A percentile compares a stretch with the other conserved stretches of the same genome.
Evolutionary conservation across 2,888 invertebrate genomes (phyloP).

Genomic region (Hedychridium roseum): DNA sequence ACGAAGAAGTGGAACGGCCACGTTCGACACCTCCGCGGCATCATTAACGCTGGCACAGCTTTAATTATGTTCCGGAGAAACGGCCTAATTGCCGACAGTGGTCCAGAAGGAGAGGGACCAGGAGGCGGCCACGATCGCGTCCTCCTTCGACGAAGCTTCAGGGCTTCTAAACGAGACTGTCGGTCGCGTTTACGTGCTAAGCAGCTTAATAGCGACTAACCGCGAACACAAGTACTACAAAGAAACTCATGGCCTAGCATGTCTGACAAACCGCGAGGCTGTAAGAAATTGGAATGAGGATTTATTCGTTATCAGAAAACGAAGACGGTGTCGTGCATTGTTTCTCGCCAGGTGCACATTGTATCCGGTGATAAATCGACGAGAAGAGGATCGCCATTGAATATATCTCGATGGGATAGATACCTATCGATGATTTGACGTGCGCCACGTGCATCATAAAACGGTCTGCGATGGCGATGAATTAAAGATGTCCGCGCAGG

Average conservation of each 20-base stretch:
- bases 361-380: no score
- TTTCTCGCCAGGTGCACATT: not conserved
- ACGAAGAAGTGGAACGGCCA: constrained; percentile 26
- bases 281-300: no score
- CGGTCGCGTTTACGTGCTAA: constrained; percentile 54
- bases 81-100: constrained; percentile 56
- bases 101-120: constrained; percentile 13
- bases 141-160: constrained; percentile 7
- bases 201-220: constrained; percentile 55
- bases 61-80: constrained; percentile 57
- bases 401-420: constrained; percentile 1
- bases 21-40: constrained; percentile 53
- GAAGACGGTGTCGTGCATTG: no score
- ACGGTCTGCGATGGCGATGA: constrained; percentile 27
- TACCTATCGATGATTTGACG: constrained; percentile 38
- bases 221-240: no score
- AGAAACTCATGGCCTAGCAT: no score
- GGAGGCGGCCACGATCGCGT: constrained; percentile 20
- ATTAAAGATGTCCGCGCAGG: constrained; percentile 44
- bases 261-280: no score
- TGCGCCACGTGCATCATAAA: constrained; percentile 40
- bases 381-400: not conserved
- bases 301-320: no score
- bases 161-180: constrained; percentile 51
- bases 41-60: constrained; percentile 59